These are phyloP conservation scores for Xylota segnis DNA, from an alignment of 2,888 invertebrate genomes.

Conservation along the genomic window DNA sequence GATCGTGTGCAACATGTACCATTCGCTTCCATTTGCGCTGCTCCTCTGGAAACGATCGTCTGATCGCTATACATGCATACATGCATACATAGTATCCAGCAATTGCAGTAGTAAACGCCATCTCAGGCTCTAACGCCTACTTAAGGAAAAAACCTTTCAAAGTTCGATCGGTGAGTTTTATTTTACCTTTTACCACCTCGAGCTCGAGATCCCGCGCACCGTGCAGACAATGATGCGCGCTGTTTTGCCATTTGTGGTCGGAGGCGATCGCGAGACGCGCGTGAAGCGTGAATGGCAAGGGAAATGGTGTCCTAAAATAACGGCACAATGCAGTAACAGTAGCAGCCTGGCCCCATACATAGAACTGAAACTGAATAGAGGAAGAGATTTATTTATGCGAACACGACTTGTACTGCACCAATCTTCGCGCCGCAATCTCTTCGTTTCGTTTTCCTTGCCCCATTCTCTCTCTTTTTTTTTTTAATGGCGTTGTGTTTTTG, in stretches of 20 bases:
- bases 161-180: constrained; percentile 51
- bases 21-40: constrained; percentile 27
- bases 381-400: constrained; percentile 67
- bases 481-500: constrained; percentile 42
- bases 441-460: constrained; percentile 10
- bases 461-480: constrained; percentile 12
- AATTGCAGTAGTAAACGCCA: constrained; percentile 41
- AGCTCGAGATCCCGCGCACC: constrained; percentile 18
- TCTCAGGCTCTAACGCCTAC: constrained; percentile 63
- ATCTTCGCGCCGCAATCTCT: constrained; percentile 61
- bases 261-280: constrained; percentile 28
- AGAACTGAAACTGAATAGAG: constrained; percentile 50
- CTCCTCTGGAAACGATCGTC: constrained; percentile 16
- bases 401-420: constrained; percentile 65
- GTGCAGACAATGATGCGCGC: constrained; percentile 48
- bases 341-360: constrained; percentile 55
- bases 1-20: constrained; percentile 49
- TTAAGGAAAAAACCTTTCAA: constrained; percentile 39
- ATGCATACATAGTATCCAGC: constrained; percentile 20
- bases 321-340: constrained; percentile 52
- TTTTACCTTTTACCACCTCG: constrained; percentile 59
- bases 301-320: constrained; percentile 69
- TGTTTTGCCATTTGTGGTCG: constrained; percentile 57
- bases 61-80: too few relatives aligned
- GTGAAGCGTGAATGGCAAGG: constrained; percentile 63